Evolutionary conservation across 2,113 vertebrate genomes (phyloP).

Genomic region (Columbina picui): DNA sequence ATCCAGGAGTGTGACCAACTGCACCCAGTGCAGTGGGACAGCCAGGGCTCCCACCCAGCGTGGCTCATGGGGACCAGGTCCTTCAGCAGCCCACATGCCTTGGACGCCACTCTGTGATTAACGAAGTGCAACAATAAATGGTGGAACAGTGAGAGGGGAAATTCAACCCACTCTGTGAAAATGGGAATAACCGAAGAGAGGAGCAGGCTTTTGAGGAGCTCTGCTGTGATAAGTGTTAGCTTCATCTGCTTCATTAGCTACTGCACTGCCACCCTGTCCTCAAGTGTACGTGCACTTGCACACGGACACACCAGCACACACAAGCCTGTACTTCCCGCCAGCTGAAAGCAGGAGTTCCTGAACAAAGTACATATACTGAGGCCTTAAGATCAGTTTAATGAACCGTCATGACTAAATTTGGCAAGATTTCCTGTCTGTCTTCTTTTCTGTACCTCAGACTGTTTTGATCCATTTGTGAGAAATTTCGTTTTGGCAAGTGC

Average conservation of each 20-base stretch:
- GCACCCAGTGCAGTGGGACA: background rate
- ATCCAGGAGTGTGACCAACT: background rate
- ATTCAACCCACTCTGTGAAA: background rate
- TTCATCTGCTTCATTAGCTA: background rate
- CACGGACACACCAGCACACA: background rate
- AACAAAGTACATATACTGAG: background rate
- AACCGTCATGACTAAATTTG: conserved; percentile 65
- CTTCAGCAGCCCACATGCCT: background rate
- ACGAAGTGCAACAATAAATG: background rate
- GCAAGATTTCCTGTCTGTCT: conserved; percentile 27
- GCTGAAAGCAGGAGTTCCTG: background rate
- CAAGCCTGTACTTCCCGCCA: background rate
- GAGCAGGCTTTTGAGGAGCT: background rate
- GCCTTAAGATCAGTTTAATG: conserved; percentile 59
- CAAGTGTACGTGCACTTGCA: background rate
- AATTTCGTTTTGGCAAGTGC: conserved; percentile 75
- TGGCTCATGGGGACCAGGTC: background rate
- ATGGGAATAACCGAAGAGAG: background rate
- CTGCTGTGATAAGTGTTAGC: background rate
- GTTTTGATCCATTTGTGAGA: conserved; percentile 73
- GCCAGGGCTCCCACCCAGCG: background rate
- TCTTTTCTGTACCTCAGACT: conserved; percentile 64
- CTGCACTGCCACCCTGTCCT: background rate
- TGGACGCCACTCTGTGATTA: background rate
- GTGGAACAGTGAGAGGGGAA: background rate